Evolutionary conservation across 2,888 invertebrate genomes (phyloP).

Genomic region (Hedychridium roseum): DNA sequence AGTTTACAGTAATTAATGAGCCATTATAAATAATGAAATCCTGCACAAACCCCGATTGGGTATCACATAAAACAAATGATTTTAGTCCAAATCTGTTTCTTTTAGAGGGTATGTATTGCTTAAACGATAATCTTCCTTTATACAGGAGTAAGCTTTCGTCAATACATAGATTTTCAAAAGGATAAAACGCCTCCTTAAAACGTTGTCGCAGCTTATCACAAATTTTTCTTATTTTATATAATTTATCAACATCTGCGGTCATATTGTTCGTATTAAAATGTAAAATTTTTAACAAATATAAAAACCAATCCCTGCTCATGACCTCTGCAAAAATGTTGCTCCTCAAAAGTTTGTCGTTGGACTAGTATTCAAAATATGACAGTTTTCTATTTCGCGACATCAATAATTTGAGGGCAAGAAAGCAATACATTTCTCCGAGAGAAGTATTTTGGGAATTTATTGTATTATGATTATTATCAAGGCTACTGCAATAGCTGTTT

Average conservation of each 20-base stretch:
- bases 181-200: slow-evolving; percentile 10
- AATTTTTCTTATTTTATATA: not conserved
- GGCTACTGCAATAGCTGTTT: slow-evolving; percentile 20
- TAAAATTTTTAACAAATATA: slow-evolving; percentile 19
- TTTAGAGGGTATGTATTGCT: slow-evolving; percentile 13
- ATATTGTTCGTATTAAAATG: slow-evolving; percentile 16
- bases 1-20: not conserved
- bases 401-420: slow-evolving; percentile 13
- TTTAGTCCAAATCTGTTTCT: slow-evolving; percentile 10
- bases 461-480: slow-evolving; percentile 5
- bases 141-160: no score
- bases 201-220: not conserved
- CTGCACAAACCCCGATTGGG: not conserved
- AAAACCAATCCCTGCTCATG: slow-evolving; percentile 18
- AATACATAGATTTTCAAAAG: slow-evolving; percentile 18
- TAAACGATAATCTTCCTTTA: slow-evolving; percentile 11
- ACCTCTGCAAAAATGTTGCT: slow-evolving; percentile 18
- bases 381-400: slow-evolving; percentile 21
- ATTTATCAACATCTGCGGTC: slow-evolving; percentile 10
- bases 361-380: slow-evolving; percentile 16
- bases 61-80: slow-evolving; percentile 2
- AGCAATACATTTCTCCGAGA: slow-evolving; percentile 20
- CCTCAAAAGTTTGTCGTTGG: slow-evolving; percentile 17
- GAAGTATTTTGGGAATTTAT: slow-evolving; percentile 20
- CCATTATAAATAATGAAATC: slow-evolving; percentile 4